Evolutionary conservation across 1,140 invertebrate species (phyloP), one percentile per base, ranked within the genome.

Genomic region (Ips typographus): DNA sequence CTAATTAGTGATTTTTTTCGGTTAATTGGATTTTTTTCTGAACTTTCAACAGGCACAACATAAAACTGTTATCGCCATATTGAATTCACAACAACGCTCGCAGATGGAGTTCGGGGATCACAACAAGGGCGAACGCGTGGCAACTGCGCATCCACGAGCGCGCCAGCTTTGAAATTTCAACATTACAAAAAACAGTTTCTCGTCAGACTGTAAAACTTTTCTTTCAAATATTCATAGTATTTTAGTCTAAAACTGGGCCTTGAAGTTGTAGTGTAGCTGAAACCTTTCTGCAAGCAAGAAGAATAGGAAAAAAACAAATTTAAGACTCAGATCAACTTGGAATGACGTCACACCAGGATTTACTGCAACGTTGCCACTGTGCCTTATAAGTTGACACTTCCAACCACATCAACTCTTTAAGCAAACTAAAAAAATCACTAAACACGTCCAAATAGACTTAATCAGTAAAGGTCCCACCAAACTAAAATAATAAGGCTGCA

Each of bases 11-110:
- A 22, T 22, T 22, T 22, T 22, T 22, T 22, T 22, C 22, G 44
- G 42, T 22, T 41, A 59, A 59, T 63, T 75, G 71, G 69, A 22
- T 22, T 22, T 77, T 75, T 78, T 73, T 72, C 76, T n/a, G 42
- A 78, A 73, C 77, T 70, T 53, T 74, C 73, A 78, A 77, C 74
- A 75, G 71, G 76, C 75, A 79, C 75, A 79, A 79, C 75, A 80
- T 74, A 76, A 75, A 78, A 71, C 58, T 66, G 61, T 75, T 73
- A 76, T 76, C 79, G 80, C 80, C 80, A 81, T 81, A 77, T 81
- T 81, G 80, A 75, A 80, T 80, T 75, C 77, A 80, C 77, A 80
- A 79, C 78, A 80, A 80, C 79, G 79, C 79, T 79, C 70, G 70
- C 40, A 73, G 69, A 73, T 62, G 61, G 60, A 62, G 60, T 66